Evolutionary conservation across 2,113 vertebrate genomes (phyloP).

Genomic region (Arizona elegans): DNA sequence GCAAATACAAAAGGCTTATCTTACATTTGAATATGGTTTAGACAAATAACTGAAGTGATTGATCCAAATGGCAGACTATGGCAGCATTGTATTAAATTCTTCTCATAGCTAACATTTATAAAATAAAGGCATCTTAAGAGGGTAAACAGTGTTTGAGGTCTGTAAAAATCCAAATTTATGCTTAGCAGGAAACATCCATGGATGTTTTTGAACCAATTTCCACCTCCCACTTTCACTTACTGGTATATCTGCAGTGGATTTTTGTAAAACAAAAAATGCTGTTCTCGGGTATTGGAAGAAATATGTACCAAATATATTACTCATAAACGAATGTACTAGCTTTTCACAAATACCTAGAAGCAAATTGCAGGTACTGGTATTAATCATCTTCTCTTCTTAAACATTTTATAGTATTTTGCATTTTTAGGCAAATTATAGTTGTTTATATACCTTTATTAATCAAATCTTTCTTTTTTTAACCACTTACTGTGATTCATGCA

Average conservation of each 20-base stretch:
- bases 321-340: not conserved
- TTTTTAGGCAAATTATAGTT: not conserved
- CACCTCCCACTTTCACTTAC: not conserved
- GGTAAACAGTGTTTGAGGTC: not conserved
- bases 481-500: not conserved
- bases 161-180: not conserved
- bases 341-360: not conserved
- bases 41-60: not conserved
- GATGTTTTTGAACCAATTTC: not conserved
- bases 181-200: not conserved
- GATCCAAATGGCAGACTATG: not conserved
- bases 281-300: not conserved
- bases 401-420: not conserved
- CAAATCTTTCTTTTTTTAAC: not conserved
- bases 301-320: not conserved
- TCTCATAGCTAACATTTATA: not conserved
- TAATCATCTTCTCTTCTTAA: not conserved
- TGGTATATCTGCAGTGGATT: not conserved
- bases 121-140: not conserved
- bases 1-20: not conserved
- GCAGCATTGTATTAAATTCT: not conserved
- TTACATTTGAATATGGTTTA: not conserved
- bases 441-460: not conserved
- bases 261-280: not conserved
- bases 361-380: not conserved